Conservation (phyloP, 2,888 invertebrate genomes). For the Lysandra coridon region DNA sequence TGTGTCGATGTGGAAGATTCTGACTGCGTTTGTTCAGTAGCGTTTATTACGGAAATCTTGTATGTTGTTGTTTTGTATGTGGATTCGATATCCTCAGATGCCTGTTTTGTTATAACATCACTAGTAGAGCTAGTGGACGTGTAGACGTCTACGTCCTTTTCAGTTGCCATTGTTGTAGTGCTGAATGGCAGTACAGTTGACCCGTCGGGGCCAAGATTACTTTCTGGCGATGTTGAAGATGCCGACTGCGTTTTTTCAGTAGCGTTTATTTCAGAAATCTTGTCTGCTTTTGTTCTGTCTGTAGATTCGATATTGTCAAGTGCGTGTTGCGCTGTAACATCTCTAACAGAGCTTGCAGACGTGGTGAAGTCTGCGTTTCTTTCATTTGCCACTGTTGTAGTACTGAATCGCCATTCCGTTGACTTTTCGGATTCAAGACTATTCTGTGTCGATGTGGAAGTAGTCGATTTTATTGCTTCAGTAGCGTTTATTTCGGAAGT, state of each 20-base stretch:
- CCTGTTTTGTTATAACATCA: not conserved
- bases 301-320: not conserved
- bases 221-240: not conserved
- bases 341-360: too few species aligned
- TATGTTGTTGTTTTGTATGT: not conserved
- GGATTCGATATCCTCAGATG: not conserved
- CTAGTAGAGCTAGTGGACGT: not conserved
- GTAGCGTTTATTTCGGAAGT: too few species aligned
- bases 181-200: not conserved
- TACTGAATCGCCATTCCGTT: too few species aligned
- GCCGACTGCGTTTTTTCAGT: not conserved
- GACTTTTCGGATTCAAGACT: too few species aligned
- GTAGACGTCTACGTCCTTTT: not conserved
- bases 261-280: not conserved
- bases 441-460: too few species aligned
- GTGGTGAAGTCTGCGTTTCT: too few species aligned
- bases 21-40: not conserved
- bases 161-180: not conserved
- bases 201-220: not conserved
- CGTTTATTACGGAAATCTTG: not conserved
- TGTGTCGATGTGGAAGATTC: not conserved
- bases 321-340: too few species aligned
- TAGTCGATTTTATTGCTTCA: too few species aligned
- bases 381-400: too few species aligned
- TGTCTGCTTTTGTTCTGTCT: not conserved